Conservation (phyloP, 2,113 vertebrate genomes). For the Rhinopomastus cyanomelas region DNA sequence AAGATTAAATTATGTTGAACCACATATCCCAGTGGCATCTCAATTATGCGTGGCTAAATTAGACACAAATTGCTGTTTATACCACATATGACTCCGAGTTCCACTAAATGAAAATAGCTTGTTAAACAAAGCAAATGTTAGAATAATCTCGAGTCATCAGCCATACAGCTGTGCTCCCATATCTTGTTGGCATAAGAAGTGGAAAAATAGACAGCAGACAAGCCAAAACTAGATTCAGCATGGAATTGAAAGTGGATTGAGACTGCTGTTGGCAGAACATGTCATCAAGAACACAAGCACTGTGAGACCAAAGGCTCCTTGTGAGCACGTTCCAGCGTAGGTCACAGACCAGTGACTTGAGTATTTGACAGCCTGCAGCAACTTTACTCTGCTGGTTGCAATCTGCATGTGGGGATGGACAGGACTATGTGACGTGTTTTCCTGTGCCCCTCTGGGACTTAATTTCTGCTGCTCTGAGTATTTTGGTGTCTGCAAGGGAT, state of each 20-base stretch:
- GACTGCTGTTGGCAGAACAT: background rate
- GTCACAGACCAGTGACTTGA: background rate
- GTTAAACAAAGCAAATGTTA: background rate
- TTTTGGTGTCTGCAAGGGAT: background rate
- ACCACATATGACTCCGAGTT: background rate
- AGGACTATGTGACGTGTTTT: background rate
- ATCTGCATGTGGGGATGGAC: background rate
- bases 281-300: background rate
- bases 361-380: background rate
- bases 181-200: background rate
- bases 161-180: background rate
- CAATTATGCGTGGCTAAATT: background rate
- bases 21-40: background rate
- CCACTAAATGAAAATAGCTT: background rate
- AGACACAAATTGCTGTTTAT: background rate
- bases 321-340: accelerated
- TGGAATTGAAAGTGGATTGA: background rate
- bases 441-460: background rate
- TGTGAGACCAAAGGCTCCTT: background rate
- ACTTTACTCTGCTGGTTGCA: background rate
- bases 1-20: background rate
- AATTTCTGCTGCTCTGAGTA: background rate
- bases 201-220: background rate
- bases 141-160: background rate
- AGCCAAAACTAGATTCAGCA: background rate